A percentile compares a stretch with the other conserved stretches of the same genome.
phyloP scores from a whole-genome alignment of 1,140 invertebrate genomes.

The Patella vulgata region DNA sequence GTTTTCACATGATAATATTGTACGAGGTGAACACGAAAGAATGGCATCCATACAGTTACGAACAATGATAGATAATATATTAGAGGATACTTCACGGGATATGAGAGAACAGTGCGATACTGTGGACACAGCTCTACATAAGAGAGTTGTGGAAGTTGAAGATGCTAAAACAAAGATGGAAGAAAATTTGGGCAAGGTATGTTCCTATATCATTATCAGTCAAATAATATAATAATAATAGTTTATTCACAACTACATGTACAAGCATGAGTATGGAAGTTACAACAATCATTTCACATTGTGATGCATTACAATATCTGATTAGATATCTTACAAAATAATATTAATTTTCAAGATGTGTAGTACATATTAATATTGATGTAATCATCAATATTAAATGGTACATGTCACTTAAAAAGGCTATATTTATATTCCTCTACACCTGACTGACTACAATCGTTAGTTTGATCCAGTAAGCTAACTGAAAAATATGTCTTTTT shows the following conservation, averaged over 20 bases:
- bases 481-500: too few relatives aligned
- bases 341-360: too few relatives aligned
- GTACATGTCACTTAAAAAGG: not conserved
- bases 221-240: not conserved
- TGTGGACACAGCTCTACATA: constrained; percentile 63
- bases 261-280: too few relatives aligned
- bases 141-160: constrained; percentile 63
- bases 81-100: constrained; percentile 66
- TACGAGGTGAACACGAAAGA: constrained; percentile 64
- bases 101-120: constrained; percentile 66
- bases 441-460: too few relatives aligned
- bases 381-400: not conserved
- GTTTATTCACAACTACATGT: too few relatives aligned
- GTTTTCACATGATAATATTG: constrained; percentile 67
- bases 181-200: constrained; percentile 66
- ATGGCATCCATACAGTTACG: constrained; percentile 67
- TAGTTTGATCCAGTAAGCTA: too few relatives aligned
- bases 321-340: too few relatives aligned
- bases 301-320: too few relatives aligned
- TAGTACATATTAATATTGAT: too few relatives aligned
- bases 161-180: constrained; percentile 66
- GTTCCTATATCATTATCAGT: not conserved
- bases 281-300: too few relatives aligned
- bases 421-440: too few relatives aligned
- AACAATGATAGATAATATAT: constrained; percentile 64